Evolutionary conservation across 2,113 vertebrate genomes (phyloP), one percentile per base, ranked within the genome.

Genomic region (Halcyon malimbica): DNA sequence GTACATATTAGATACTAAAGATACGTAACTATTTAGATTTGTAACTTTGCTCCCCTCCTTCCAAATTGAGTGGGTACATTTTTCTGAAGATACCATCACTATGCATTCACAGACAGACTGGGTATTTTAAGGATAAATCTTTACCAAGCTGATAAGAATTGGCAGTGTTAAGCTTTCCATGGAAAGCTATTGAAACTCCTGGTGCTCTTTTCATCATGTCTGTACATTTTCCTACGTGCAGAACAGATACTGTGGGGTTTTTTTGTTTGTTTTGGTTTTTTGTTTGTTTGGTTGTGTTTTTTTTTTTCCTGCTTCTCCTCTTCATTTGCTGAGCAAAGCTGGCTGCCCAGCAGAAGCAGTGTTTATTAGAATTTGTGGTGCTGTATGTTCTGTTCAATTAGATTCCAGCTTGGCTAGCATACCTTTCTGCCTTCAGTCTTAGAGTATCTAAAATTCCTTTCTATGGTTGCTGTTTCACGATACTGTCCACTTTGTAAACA

Each of bases 41-140:
- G 3, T 48, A 31, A 44, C 23, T 75, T 87, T 0, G 2, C 7
- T 8, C 12, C 3, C 4, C 8, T 1, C 0, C 59, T 91, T 90
- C 20, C 59, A 59, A 94, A 68, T 5, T 23, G 33, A 90, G 9
- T 16, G 29, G 48, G 3, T 3, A 33, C 2, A 5, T 68, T 83
- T 86, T 88, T 60, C 9, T 46, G n/a, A 60, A 41, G 28, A 19
- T 54, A 13, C 11, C 5, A n/a, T 59, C 13, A 4, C 5, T 56
- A 7, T 25, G 6, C 9, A 21, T 79, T 90, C 31, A 50, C 23
- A 68, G 39, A 46, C 9, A 70, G 39, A 59, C 10, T 1, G 1
- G 8, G 13, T 68, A 42, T 50, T 92, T 63, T 79, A 85, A 65
- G 13, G 7, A 70, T 7, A 83, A 69, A n/a, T 62, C 28, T 15